Conservation (phyloP, 2,797 vertebrate species). For the Poecile montanus region DNA sequence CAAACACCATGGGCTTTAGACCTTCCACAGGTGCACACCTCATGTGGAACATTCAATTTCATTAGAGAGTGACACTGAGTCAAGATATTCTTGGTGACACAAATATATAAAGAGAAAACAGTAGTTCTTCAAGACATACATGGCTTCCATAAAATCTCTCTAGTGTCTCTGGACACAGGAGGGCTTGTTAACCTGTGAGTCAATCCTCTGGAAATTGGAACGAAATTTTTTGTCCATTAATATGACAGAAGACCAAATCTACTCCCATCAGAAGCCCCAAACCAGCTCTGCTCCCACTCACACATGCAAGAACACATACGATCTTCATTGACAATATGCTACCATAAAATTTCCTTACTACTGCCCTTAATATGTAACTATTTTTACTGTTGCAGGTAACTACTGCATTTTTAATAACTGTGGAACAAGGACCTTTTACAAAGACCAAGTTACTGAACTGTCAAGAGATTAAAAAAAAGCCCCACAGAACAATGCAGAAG, state of each 20-base stretch:
- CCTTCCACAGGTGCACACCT: rapidly evolving
- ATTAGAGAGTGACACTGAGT: neutral
- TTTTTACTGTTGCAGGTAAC: neutral
- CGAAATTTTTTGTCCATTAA: neutral
- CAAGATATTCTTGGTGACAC: neutral
- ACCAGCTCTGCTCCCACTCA: neutral
- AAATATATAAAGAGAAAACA: neutral
- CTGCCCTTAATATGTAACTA: neutral
- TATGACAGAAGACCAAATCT: neutral
- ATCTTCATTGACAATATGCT: neutral
- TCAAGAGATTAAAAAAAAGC: neutral
- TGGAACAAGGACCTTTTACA: neutral
- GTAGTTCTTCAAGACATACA: neutral
- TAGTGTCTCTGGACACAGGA: neutral
- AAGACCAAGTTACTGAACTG: neutral
- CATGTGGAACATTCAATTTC: rapidly evolving
- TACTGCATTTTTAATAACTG: neutral
- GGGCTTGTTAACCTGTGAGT: neutral
- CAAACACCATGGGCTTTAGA: neutral
- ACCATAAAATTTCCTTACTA: neutral
- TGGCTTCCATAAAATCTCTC: neutral
- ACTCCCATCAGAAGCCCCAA: neutral
- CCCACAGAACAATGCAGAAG: rapidly evolving
- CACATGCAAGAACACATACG: neutral
- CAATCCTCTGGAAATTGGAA: neutral